Evolutionary conservation across 2,888 invertebrate genomes (phyloP), one percentile per base, ranked within the genome.

Genomic region (Plusia festucae): DNA sequence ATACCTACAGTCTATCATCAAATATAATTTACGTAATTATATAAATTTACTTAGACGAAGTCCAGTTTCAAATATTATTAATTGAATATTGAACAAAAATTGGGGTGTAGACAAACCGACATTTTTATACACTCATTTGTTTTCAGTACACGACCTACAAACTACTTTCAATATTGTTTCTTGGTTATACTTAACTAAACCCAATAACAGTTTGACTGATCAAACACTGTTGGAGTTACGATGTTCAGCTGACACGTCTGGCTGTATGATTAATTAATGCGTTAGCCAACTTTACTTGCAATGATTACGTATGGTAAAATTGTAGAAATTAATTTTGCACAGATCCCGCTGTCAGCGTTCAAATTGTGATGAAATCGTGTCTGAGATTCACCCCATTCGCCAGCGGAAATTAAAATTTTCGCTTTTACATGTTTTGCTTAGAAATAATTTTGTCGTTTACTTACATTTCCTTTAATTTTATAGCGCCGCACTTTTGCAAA

Each of bases 371-470:
- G 0, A 40, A 40, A 40, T 0, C n/a, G n/a, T 20, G 46, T 49
- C 18, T 20, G 20, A 9, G 11, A 49, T 20, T 49, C 46, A 49
- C 46, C 46, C 46, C 46, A 49, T 49, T 49, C 46, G 46, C 18
- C 9, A 49, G 9, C 18, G 46, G 46, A 49, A 49, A 49, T 49
- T 18, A 49, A 49, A 20, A 49, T 20, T 49, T 49, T 49, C 20
- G 18, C 46, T 20, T 49, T 49, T 49, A 20, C 46, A 49, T 18
- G 46, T 18, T 20, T 18, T 18, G 46, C 46, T 20, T 9, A 49
- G 46, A 49, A 49, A 49, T 49, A 20, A 49, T 49, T 49, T 49
- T 49, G 46, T 11, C 18, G 8, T 49, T 49, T 49, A 49, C 46
- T 20, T 49, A 49, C 18, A 49, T 49, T 49, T 49, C 46, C 46